Evolutionary conservation across 2,113 vertebrate species (phyloP).

Genomic region (Xenopus borealis): DNA sequence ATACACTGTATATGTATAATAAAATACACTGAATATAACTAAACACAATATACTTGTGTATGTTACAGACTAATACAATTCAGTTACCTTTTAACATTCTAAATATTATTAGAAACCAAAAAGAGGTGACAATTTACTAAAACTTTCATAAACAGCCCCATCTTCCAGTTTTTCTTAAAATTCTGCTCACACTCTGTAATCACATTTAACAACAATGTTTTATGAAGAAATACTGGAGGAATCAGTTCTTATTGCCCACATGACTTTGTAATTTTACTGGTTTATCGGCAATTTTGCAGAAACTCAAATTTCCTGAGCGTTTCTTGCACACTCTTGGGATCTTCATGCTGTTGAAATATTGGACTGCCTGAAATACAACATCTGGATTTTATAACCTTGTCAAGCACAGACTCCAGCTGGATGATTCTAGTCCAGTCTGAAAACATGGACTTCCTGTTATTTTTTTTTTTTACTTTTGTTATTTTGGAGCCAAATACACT

Average conservation of each 20-base stretch:
- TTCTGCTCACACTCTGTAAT: too few species aligned
- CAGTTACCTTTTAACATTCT: too few species aligned
- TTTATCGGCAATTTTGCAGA: conserved; percentile 28
- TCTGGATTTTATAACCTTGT: conserved; percentile 42
- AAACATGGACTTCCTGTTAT: conserved; percentile 38
- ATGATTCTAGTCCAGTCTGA: conserved; percentile 16
- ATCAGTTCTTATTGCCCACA: not conserved
- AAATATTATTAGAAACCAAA: too few species aligned
- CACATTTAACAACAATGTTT: too few species aligned
- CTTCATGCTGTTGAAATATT: conserved; percentile 28
- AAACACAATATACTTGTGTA: too few species aligned
- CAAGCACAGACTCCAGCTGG: conserved; percentile 38
- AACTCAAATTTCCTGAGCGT: conserved; percentile 33
- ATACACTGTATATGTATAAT: too few species aligned
- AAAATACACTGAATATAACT: too few species aligned
- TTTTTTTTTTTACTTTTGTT: not conserved
- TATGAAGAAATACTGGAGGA: not conserved
- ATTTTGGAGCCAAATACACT: conserved; percentile 22
- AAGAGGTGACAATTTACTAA: too few species aligned
- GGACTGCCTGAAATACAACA: conserved; percentile 28
- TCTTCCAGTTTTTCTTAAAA: too few species aligned
- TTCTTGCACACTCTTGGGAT: conserved; percentile 21
- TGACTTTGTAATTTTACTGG: conserved; percentile 18
- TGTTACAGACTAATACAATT: too few species aligned
- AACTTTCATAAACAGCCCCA: too few species aligned